These are phyloP conservation scores for Orbicella faveolata DNA, from an alignment of 64 coral and sea anemone genomes.

Conservation along the genomic window DNA sequence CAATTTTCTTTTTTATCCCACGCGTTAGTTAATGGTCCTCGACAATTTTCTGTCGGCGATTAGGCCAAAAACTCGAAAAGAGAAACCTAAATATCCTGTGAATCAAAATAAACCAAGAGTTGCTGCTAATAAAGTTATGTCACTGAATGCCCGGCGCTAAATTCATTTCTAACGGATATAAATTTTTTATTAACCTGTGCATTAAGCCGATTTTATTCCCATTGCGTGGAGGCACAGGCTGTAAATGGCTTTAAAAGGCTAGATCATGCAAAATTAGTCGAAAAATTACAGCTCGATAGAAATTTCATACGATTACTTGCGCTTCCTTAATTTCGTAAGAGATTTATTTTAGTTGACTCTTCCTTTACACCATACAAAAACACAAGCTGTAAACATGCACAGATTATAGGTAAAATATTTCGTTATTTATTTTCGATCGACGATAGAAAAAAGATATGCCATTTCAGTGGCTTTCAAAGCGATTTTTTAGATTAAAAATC, in stretches of 20 bases:
- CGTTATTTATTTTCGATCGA: neutral
- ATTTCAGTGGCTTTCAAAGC: neutral
- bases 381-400: neutral
- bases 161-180: conserved; percentile 30
- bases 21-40: neutral
- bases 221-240: conserved; percentile 24
- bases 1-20: conserved; percentile 28
- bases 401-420: neutral
- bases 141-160: neutral
- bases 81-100: neutral
- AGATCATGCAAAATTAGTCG: conserved; percentile 24
- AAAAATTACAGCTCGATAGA: conserved; percentile 18
- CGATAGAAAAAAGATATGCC: neutral
- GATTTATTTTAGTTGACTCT: neutral
- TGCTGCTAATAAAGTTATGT: neutral
- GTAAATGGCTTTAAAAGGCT: conserved; percentile 16
- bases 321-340: neutral
- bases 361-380: neutral
- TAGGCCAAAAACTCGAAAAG: neutral
- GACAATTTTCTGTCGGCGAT: neutral
- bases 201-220: conserved; percentile 35
- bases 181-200: conserved; percentile 42
- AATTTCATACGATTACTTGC: neutral
- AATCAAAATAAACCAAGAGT: neutral
- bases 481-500: neutral